Evolutionary conservation across 2,797 vertebrate species (phyloP), one percentile per base, ranked within the genome.

Genomic region (Huso huso): DNA sequence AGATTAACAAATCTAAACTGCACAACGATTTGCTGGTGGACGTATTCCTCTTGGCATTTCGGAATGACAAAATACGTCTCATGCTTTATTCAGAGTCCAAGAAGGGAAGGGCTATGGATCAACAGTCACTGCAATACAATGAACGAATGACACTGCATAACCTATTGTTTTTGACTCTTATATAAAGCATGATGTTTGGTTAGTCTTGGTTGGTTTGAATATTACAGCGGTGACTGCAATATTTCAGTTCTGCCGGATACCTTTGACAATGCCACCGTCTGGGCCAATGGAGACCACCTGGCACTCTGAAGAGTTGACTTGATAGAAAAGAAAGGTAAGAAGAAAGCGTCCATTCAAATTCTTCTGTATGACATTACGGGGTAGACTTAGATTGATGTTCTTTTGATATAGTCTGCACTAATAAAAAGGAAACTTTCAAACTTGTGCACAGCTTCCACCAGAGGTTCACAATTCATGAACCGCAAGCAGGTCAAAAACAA

Each of bases 391-490:
- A 37, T 4, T 37, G 23, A 37, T 37, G 23, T 37, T 37, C 23
- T 37, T 37, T 37, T 37, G 23, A 37, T 37, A 37, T 37, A 37
- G 23, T 37, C 4, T 3, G 2, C 23, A 37, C 23, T 37, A 37
- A 82, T 76, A 69, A 63, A 63, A 75, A 73, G 73, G 63, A 82
- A 83, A 81, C 76, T 78, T 73, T 81, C 79, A 75, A 76, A 78
- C 79, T 70, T 62, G 63, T 37, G 23, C 23, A 37, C 23, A 37
- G 23, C 23, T 4, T 37, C 23, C 4, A 4, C 23, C 23, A 3
- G 23, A 37, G 23, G 23, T 37, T 37, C 23, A 37, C 23, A 37
- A 37, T 37, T 37, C 23, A 37, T 37, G 23, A 37, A 37, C 4
- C 23, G 23, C 23, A 37, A 37, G 23, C 23, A 37, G 23, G 23